A percentile compares a stretch with the other conserved stretches of the same genome.
Conservation (phyloP, 1,140 invertebrate species). For the Maniola jurtina region DNA sequence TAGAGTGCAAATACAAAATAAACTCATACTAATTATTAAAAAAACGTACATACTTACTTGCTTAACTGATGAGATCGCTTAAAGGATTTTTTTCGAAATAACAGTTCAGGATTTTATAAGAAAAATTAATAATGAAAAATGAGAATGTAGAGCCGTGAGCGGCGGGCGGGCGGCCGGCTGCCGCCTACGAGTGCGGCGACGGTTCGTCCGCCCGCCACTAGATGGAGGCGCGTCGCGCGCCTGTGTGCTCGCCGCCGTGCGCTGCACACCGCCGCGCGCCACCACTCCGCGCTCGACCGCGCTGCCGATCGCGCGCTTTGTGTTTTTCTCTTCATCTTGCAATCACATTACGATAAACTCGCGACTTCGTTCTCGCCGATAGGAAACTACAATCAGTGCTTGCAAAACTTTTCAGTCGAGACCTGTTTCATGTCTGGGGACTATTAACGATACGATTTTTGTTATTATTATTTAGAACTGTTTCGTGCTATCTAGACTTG, state of each 20-base stretch:
- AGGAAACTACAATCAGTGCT: constrained; percentile 38
- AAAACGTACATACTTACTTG: no score
- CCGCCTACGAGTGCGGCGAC: constrained; percentile 32
- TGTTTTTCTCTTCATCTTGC: constrained; percentile 35
- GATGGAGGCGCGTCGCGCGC: constrained; percentile 57
- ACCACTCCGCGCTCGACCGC: constrained; percentile 73
- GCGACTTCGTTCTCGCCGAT: constrained; percentile 40
- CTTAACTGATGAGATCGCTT: no score
- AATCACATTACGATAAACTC: constrained; percentile 49
- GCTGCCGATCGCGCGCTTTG: constrained; percentile 67
- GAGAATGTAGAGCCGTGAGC: constrained; percentile 19
- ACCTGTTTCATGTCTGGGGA: not conserved
- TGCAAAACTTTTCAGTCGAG: constrained; percentile 22
- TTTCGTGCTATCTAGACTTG: constrained; percentile 44
- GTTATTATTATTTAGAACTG: constrained; percentile 12
- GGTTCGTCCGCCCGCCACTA: constrained; percentile 62
- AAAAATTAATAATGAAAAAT: constrained; percentile 12
- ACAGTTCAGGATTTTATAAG: not conserved
- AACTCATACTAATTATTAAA: no score
- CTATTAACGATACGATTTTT: not conserved
- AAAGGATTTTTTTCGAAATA: no score
- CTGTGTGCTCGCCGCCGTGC: constrained; percentile 55
- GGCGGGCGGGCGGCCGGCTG: constrained; percentile 38
- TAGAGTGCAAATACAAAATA: no score
- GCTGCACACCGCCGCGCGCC: constrained; percentile 54